Evolutionary conservation across 1,140 invertebrate genomes (phyloP).

Genomic region (Magallana angulata): DNA sequence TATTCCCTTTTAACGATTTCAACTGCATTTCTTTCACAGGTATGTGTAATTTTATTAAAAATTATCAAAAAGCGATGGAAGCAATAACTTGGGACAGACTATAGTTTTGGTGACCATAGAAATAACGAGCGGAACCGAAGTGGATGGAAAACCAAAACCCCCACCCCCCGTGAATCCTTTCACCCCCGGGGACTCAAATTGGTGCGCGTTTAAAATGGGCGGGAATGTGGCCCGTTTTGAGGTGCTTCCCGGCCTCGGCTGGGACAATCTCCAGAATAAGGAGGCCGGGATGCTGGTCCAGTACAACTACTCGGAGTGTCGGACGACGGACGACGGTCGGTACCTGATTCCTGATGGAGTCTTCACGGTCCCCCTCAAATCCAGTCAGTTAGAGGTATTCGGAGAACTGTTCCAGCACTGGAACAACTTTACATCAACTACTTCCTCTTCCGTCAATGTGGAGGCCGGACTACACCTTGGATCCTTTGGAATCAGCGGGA

Average conservation of each 20-base stretch:
- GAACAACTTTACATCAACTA: constrained; percentile 68
- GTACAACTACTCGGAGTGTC: constrained; percentile 62
- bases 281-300: constrained; percentile 60
- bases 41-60: no score
- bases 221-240: constrained; percentile 50
- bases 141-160: background rate
- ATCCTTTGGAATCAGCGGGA: constrained; percentile 65
- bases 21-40: no score
- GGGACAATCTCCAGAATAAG: constrained; percentile 71
- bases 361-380: constrained; percentile 61
- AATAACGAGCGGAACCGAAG: background rate
- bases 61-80: no score
- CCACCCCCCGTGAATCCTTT: constrained; percentile 1
- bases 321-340: constrained; percentile 65
- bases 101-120: background rate
- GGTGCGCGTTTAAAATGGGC: background rate
- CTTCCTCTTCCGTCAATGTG: constrained; percentile 67
- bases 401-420: constrained; percentile 70
- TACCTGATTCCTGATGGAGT: constrained; percentile 67
- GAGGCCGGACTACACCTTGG: constrained; percentile 58
- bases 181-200: background rate
- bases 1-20: no score
- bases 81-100: no score
- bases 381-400: constrained; percentile 62
- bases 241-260: constrained; percentile 70